phyloP scores from a whole-genome alignment of 2,888 invertebrate species.

The Parochlus steinenii region DNA sequence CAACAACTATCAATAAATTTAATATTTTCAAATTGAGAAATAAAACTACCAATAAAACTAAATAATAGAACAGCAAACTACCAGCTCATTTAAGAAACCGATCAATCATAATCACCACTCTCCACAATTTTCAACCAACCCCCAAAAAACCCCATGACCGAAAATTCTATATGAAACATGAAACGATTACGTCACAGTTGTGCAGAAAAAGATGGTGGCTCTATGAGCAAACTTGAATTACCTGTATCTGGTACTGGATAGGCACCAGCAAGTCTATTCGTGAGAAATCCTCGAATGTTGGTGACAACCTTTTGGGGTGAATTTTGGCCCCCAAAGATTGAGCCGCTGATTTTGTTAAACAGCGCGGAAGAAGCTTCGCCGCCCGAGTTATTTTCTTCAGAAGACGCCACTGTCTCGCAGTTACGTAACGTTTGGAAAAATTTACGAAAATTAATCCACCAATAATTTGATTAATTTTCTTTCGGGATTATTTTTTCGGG shows the following conservation, averaged over 20 bases:
- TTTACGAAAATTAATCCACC: background rate
- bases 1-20: too few species aligned
- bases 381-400: constrained; percentile 30
- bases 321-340: constrained; percentile 50
- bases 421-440: background rate
- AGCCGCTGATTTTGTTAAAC: constrained; percentile 47
- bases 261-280: constrained; percentile 48
- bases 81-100: too few species aligned
- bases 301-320: constrained; percentile 53
- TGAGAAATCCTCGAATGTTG: constrained; percentile 55
- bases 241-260: constrained; percentile 34
- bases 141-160: too few species aligned
- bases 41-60: too few species aligned
- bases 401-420: constrained; percentile 29
- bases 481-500: background rate
- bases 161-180: too few species aligned
- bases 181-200: too few species aligned
- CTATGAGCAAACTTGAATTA: too few species aligned
- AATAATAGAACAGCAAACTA: too few species aligned
- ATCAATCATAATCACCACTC: too few species aligned
- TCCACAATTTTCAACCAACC: too few species aligned
- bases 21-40: too few species aligned
- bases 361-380: constrained; percentile 37
- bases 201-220: too few species aligned
- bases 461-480: background rate